These are phyloP conservation scores for Acridotheres tristis DNA, from an alignment of 2,797 vertebrate species.

Conservation along the genomic window DNA sequence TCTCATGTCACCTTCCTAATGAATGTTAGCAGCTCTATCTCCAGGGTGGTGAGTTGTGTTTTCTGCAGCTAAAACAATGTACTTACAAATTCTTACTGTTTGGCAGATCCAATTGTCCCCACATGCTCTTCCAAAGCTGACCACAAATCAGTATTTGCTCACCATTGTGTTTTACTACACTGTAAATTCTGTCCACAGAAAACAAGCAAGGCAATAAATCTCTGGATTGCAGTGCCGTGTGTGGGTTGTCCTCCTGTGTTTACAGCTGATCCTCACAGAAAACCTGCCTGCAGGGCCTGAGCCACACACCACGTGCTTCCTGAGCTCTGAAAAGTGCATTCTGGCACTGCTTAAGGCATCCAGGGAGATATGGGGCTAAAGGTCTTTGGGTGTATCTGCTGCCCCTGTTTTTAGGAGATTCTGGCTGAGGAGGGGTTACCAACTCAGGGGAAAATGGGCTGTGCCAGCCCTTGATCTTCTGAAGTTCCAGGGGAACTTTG, in stretches of 20 bases:
- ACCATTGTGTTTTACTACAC: neutral
- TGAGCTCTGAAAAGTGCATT: neutral
- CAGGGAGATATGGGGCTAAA: rapidly evolving
- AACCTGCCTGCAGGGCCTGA: neutral
- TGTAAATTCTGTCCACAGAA: neutral
- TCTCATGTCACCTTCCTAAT: neutral
- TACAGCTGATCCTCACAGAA: neutral
- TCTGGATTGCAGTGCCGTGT: neutral
- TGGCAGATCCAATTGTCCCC: neutral
- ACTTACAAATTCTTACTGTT: neutral
- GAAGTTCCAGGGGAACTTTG: neutral
- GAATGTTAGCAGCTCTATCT: neutral
- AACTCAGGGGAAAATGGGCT: rapidly evolving
- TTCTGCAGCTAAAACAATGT: neutral
- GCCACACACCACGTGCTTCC: neutral
- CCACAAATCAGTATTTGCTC: neutral
- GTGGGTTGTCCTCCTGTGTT: neutral
- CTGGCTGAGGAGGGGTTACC: neutral
- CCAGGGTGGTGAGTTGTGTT: neutral
- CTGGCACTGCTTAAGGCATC: too few relatives aligned
- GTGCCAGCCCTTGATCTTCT: neutral
- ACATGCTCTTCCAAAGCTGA: neutral
- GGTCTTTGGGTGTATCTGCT: rapidly evolving
- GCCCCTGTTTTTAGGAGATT: neutral
- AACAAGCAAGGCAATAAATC: neutral